These are phyloP conservation scores for Cylindroiulus punctatus DNA, from an alignment of 2,888 invertebrate genomes.

Conservation along the genomic window DNA sequence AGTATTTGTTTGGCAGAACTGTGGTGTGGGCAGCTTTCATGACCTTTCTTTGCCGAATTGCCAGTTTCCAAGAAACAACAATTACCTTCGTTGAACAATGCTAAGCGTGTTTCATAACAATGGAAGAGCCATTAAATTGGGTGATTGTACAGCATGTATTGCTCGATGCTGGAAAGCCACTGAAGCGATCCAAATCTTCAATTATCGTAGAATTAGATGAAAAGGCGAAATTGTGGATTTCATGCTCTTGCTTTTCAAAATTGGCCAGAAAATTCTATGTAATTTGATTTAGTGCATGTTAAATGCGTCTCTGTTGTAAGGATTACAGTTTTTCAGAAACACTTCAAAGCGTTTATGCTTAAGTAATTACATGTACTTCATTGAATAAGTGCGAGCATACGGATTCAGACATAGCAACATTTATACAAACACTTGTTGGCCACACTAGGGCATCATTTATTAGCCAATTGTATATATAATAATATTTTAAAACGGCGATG, in stretches of 20 bases:
- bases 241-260: neutral
- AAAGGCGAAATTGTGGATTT: neutral
- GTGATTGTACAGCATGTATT: neutral
- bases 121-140: neutral
- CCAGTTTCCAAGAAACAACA: neutral
- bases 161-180: neutral
- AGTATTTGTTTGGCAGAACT: neutral
- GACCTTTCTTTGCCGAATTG: neutral
- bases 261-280: neutral
- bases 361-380: too few species aligned
- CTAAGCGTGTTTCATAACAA: neutral
- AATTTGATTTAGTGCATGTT: neutral
- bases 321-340: neutral
- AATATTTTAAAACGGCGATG: too few species aligned
- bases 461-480: too few species aligned
- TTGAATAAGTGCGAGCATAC: too few species aligned
- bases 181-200: neutral
- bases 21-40: neutral
- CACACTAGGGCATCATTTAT: too few species aligned
- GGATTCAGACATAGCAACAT: too few species aligned
- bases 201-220: neutral
- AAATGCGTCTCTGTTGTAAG: neutral
- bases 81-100: constrained; percentile 1
- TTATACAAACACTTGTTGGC: too few species aligned
- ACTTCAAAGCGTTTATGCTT: neutral